phyloP scores from a whole-genome alignment of 2,888 invertebrate genomes.

The Calliphora vomitoria region DNA sequence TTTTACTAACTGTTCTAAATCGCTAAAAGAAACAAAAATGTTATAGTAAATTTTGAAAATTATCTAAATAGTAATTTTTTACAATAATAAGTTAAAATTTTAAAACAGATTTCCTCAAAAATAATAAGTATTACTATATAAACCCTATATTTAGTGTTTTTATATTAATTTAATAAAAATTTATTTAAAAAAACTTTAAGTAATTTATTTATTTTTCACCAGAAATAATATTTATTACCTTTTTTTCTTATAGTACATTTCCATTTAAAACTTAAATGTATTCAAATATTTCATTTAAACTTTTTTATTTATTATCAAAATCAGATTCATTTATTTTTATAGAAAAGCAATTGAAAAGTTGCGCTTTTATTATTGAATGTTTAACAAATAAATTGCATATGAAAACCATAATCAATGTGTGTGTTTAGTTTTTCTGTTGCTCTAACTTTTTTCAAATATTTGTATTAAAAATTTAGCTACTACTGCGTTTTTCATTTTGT shows the following conservation, averaged over 20 bases:
- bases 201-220: no score
- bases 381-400: conserved; percentile 9
- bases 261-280: not conserved
- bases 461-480: conserved; percentile 26
- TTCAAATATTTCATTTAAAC: not conserved
- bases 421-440: not conserved
- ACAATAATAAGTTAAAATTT: no score
- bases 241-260: not conserved
- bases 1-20: no score
- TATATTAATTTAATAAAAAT: no score
- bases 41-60: no score
- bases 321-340: conserved; percentile 17
- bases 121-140: no score
- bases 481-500: conserved; percentile 9
- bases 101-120: no score
- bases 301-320: not conserved
- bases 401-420: not conserved
- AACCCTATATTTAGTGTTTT: no score
- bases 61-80: no score
- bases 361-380: conserved; percentile 12
- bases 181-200: no score
- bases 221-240: not conserved
- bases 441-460: not conserved
- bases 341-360: conserved; percentile 34
- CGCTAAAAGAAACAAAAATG: no score